Evolutionary conservation across 2,888 invertebrate species (phyloP), one percentile per base, ranked within the genome.

Genomic region (Mythimna pallens): DNA sequence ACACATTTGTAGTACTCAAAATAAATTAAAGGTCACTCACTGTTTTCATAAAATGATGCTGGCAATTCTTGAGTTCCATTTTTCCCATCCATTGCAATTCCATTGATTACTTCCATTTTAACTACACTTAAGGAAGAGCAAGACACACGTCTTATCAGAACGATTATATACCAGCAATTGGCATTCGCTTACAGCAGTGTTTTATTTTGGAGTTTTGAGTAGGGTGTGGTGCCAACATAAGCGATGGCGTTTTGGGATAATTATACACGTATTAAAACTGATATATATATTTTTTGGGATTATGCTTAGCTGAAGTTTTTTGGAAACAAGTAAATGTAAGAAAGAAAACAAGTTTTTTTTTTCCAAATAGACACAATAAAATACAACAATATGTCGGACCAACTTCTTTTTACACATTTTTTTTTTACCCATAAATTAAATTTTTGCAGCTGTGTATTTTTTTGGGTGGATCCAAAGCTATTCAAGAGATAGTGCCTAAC

Each of bases 81-180:
- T 66, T 73, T 52, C 10, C 17, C 66, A 54, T 61, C 54, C 8
- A 62, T n/a, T 20, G 30, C 12, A 47, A 73, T 40, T 54, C n/a
- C 62, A 9, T 67, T 59, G 43, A 34, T 59, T 8, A 64, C 12
- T 64, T 79, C 77, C 77, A 77, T 79, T 55, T 57, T 47, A 10
- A 17, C 22, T 22, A 30, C 73, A 78, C 65, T 52, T 17, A 3
- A 0, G n/a, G 30, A 40, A 22, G 52, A 58, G 6, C 30, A 55
- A 25, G 8, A 40, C 34, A 79, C 63, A 77, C 77, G 79, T 79
- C 79, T 64, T 67, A 50, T 30, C 73, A n/a, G 67, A 34, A 64
- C 40, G 79, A 58, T 64, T 59, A 34, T 59, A 59, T 59, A 73
- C 50, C 47, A 25, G 25, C 71, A 67, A 79, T 73, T 73, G 73